Conservation (phyloP, 1,140 invertebrate genomes). For the Panagrolaimus sp. region DNA sequence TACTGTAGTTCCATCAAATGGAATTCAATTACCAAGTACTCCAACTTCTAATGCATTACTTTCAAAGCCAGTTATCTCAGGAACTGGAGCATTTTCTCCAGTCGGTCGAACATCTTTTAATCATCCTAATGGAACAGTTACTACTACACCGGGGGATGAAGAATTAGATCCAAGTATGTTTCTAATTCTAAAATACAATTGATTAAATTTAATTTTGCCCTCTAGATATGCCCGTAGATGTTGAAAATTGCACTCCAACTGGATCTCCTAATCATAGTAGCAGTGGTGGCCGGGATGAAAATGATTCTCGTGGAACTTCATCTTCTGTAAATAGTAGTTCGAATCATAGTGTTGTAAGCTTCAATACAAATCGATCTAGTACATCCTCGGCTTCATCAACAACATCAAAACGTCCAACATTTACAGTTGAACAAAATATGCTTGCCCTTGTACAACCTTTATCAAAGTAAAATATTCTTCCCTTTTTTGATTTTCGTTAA, state of each 20-base stretch:
- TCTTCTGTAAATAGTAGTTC: not conserved
- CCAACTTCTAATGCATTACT: not conserved
- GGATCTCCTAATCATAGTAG: not conserved
- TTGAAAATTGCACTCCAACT: not conserved
- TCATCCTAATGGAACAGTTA: too few species aligned
- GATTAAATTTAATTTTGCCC: too few species aligned
- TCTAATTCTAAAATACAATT: too few species aligned
- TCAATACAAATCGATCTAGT: not conserved
- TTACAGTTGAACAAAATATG: constrained; percentile 14
- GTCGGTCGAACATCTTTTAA: too few species aligned
- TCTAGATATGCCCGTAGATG: not conserved
- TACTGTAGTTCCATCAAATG: not conserved
- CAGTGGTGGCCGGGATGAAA: not conserved
- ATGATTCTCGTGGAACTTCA: constrained; percentile 1
- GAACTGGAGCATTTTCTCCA: too few species aligned
- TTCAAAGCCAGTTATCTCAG: too few species aligned
- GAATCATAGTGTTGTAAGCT: not conserved
- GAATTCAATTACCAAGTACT: not conserved
- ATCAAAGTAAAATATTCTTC: too few species aligned
- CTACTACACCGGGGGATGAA: too few species aligned
- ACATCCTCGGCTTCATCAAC: not conserved
- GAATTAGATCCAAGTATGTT: too few species aligned
- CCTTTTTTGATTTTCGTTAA: too few species aligned
- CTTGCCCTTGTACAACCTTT: too few species aligned
- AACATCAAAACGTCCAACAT: not conserved